Conservation (phyloP, 2,113 vertebrate species). For the Phaethon lepturus region DNA sequence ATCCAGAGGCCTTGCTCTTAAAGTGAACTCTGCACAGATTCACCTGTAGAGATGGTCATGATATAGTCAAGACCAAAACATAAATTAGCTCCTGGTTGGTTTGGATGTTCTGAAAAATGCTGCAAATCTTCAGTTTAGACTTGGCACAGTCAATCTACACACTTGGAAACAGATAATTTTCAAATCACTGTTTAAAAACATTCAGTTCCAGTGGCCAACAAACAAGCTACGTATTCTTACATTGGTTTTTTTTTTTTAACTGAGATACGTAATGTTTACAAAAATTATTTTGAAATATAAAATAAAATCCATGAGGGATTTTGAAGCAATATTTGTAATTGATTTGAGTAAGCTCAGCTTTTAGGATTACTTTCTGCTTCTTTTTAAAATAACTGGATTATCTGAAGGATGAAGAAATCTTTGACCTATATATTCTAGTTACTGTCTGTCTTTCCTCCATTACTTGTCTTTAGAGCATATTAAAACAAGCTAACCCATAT, state of each 20-base stretch:
- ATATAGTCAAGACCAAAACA: background rate
- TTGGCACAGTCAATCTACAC: background rate
- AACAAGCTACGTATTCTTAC: background rate
- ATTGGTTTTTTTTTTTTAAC: background rate
- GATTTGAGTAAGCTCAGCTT: conserved; percentile 57
- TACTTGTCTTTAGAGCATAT: conserved; percentile 8
- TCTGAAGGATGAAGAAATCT: conserved; percentile 42
- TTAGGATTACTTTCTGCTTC: conserved; percentile 46
- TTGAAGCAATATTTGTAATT: conserved; percentile 40
- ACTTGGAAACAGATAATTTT: background rate
- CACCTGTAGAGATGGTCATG: background rate
- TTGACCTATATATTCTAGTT: conserved; percentile 50
- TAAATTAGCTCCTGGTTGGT: background rate
- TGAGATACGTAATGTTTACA: background rate
- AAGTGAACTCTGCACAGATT: background rate
- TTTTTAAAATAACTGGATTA: conserved; percentile 54
- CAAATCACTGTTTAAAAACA: background rate
- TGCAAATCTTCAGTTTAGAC: background rate
- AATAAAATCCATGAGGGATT: background rate
- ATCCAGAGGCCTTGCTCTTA: background rate
- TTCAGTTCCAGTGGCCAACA: background rate
- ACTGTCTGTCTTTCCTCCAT: background rate
- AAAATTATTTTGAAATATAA: background rate
- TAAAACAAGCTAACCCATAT: conserved; percentile 35
- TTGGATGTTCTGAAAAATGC: background rate